Base-by-base conservation (phyloP, 2,888 invertebrate species). In the Brenthis daphne region DNA sequence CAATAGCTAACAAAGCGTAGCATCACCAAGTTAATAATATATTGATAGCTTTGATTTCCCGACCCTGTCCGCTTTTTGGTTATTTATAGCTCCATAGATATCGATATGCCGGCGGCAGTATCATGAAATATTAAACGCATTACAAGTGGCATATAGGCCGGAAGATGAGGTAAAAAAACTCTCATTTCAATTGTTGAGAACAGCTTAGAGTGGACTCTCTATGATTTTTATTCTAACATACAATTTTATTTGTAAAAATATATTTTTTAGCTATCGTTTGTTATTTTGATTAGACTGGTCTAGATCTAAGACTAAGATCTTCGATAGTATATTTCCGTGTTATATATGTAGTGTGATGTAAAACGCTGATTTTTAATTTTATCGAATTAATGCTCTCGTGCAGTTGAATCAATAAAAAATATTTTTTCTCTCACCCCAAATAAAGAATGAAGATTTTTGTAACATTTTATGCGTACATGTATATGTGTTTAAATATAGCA, bases 81-180 rank as follows among this genome's bases (percentile, higher is more conserved):
- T 90, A 92, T 92, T 92, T 91, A 92, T 92, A 86, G 87, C 81
- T 72, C 74, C 72, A 76, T 80, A 86, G 92, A 92, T 92, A 92
- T 87, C 87, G 91, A 87, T 88, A 87, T 82, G 84, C 87, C 80
- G 75, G 80, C 83, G 86, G 89, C 89, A 86, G 86, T 90, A 88
- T 87, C 91, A 89, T 92, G 92, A 92, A 92, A 92, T 92, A 92
- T 92, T 92, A 92, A 92, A 92, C 88, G 88, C 91, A 90, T 92
- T 92, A 91, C 90, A 90, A 92, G 88, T 90, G 89, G 89, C 89
- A 89, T 90, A 89, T 89, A 89, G 89, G 84, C 86, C 83, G 86
- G 83, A 88, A 86, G 86, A 90, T 89, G 90, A 90, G 89, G 89
- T 88, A 85, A 88, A 86, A 90, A 90, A 90, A 90, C 82, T 83